Evolutionary conservation across 2,888 invertebrate species (phyloP).

Genomic region (Cepaea hortensis): DNA sequence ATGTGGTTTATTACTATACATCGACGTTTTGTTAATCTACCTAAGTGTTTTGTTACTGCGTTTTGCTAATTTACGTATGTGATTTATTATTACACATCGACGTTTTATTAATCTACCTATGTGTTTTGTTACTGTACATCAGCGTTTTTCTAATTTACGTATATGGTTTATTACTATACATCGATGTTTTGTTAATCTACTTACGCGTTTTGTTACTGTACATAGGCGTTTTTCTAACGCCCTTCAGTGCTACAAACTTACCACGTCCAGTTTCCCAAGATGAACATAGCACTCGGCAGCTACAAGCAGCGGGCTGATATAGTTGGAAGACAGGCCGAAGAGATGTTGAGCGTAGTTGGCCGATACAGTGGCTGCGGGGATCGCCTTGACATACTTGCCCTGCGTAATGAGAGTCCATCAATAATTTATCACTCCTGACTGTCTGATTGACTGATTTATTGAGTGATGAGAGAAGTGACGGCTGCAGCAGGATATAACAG

Average conservation of each 20-base stretch:
- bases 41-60: background rate
- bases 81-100: no score
- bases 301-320: constrained; percentile 31
- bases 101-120: no score
- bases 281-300: constrained; percentile 43
- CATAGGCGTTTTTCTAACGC: no score
- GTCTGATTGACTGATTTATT: no score
- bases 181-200: background rate
- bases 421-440: background rate
- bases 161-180: no score
- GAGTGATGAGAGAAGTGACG: no score
- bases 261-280: constrained; percentile 25
- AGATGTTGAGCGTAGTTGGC: constrained; percentile 30
- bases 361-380: constrained; percentile 33
- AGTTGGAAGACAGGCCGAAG: constrained; percentile 7
- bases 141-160: no score
- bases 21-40: background rate
- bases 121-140: no score
- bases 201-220: background rate
- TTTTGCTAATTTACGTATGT: no score
- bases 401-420: background rate
- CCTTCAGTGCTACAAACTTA: background rate
- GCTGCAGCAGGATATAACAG: no score
- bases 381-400: constrained; percentile 39
- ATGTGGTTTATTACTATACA: no score